Conservation (phyloP, 2,888 invertebrate genomes). For the Agrochola litura region DNA sequence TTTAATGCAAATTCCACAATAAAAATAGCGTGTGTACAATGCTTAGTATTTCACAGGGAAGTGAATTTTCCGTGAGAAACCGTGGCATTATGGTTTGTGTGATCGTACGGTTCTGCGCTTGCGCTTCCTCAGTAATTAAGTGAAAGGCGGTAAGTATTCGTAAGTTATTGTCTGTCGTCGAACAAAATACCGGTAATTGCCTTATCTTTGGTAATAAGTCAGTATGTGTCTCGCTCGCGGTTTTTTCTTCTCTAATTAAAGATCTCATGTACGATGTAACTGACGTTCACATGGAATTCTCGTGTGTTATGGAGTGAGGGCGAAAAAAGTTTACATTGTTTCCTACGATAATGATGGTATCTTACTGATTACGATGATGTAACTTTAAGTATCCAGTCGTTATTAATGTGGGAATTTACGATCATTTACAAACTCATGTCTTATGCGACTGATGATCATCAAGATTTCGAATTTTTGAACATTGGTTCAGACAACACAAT, state of each 20-base stretch:
- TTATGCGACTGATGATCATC: not conserved
- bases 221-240: constrained; percentile 4
- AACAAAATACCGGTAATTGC: constrained; percentile 55
- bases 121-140: constrained; percentile 63
- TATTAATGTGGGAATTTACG: constrained; percentile 34
- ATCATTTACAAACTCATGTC: not conserved
- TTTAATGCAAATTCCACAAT: constrained; percentile 39
- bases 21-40: constrained; percentile 54
- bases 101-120: constrained; percentile 39
- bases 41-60: constrained; percentile 62
- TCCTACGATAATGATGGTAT: constrained; percentile 19
- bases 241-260: constrained; percentile 40
- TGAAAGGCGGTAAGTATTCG: constrained; percentile 53
- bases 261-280: constrained; percentile 27
- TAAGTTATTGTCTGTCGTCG: constrained; percentile 55
- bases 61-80: constrained; percentile 63
- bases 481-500: constrained; percentile 18
- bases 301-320: constrained; percentile 29
- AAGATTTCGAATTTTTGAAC: constrained; percentile 19
- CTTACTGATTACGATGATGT: constrained; percentile 23
- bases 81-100: constrained; percentile 50
- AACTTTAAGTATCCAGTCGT: constrained; percentile 1
- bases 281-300: constrained; percentile 25
- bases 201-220: constrained; percentile 54
- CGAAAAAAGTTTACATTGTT: constrained; percentile 47